Percentiles rank a stretch among this genome's conserved stretches.
phyloP scores from a whole-genome alignment of 2,888 invertebrate genomes.

The Lepetodrilus schrolli region DNA sequence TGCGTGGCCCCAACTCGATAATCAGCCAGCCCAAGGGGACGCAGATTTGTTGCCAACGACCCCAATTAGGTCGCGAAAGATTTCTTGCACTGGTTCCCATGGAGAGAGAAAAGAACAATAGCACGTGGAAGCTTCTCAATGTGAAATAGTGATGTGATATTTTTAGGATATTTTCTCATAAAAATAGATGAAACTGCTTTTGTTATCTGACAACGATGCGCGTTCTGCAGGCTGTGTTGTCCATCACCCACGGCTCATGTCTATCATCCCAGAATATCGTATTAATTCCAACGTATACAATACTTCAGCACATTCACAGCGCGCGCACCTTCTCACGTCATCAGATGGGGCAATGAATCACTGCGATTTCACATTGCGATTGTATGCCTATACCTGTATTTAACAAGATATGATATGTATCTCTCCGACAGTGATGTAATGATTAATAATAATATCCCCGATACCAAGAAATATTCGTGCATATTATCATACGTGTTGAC shows the following conservation, averaged over 20 bases:
- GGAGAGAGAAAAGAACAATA: no score
- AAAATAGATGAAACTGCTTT: no score
- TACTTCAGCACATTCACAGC: not conserved
- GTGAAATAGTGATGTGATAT: no score
- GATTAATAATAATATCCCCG: no score
- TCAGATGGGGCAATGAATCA: not conserved
- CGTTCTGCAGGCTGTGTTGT: not conserved
- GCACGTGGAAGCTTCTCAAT: no score
- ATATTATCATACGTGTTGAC: no score
- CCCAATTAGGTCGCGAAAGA: slow-evolving; percentile 21
- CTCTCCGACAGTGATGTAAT: no score
- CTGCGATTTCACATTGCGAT: no score
- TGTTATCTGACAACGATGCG: not conserved
- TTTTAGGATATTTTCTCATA: no score
- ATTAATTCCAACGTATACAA: not conserved
- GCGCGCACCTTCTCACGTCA: slow-evolving; percentile 8
- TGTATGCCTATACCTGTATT: no score
- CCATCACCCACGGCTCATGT: not conserved
- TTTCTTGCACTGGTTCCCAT: not conserved
- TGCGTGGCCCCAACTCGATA: slow-evolving; percentile 4
- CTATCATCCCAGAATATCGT: slow-evolving; percentile 2
- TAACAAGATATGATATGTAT: no score
- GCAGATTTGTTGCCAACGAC: slow-evolving; percentile 27
- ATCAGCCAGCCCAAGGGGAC: slow-evolving; percentile 26
- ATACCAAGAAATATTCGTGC: no score